Conservation (phyloP, 2,797 vertebrate species). For the Gila robusta region DNA sequence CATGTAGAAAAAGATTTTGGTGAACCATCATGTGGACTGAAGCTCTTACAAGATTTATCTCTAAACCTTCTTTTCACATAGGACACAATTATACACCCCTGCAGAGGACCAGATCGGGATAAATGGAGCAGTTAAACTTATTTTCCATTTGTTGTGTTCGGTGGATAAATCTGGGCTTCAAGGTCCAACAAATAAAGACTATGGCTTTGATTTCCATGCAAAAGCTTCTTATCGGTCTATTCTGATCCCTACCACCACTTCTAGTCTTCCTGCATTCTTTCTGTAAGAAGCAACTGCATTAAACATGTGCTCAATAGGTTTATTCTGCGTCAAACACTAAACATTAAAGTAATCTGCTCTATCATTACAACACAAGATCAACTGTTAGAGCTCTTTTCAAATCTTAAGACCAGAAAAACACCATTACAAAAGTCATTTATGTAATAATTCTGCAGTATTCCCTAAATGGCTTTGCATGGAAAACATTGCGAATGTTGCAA, state of each 20-base stretch:
- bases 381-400: slow-evolving; percentile 18
- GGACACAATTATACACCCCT: neutral
- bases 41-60: slow-evolving; percentile 24
- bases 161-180: slow-evolving; percentile 48
- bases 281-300: slow-evolving; percentile 41
- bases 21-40: neutral
- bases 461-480: neutral
- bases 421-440: slow-evolving; percentile 10
- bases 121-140: slow-evolving; percentile 20
- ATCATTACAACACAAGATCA: slow-evolving; percentile 29
- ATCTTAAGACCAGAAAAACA: neutral
- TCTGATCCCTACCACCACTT: slow-evolving; percentile 20
- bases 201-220: slow-evolving; percentile 9
- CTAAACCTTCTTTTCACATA: slow-evolving; percentile 19
- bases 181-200: slow-evolving; percentile 30
- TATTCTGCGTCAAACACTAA: slow-evolving; percentile 39
- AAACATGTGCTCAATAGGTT: slow-evolving; percentile 42
- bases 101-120: neutral
- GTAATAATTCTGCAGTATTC: neutral
- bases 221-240: slow-evolving; percentile 47
- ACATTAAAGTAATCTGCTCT: slow-evolving; percentile 43
- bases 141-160: slow-evolving; percentile 40
- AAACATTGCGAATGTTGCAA: neutral
- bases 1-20: neutral
- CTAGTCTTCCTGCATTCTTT: slow-evolving; percentile 7